Evolutionary conservation across 2,888 invertebrate species (phyloP).

Genomic region (Ormyrus rosae): DNA sequence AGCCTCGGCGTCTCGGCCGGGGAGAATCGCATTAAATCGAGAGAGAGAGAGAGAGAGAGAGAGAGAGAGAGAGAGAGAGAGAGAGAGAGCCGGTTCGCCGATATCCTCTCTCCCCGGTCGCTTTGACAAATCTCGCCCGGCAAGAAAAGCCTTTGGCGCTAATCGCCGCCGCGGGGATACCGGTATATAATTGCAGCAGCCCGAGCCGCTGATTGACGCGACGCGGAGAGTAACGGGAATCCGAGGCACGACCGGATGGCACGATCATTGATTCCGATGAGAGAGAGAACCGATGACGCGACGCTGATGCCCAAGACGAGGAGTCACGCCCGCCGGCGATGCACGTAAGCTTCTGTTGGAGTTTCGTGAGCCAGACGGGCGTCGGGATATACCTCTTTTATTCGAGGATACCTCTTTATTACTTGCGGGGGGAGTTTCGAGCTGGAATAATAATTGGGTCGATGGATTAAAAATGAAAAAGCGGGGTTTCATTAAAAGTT

Average conservation of each 20-base stretch:
- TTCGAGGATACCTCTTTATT: neutral
- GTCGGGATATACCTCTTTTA: neutral
- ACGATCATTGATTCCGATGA: constrained; percentile 31
- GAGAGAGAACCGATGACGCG: neutral
- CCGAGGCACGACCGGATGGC: constrained; percentile 62
- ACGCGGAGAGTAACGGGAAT: constrained; percentile 63
- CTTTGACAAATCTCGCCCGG: constrained; percentile 16
- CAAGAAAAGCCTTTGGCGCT: neutral
- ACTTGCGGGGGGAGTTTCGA: neutral
- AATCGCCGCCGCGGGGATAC: constrained; percentile 4
- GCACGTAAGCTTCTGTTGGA: neutral
- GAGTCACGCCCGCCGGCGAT: neutral
- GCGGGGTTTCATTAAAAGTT: too few relatives aligned
- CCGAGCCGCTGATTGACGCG: constrained; percentile 55
- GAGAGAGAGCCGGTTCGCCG: constrained; percentile 33
- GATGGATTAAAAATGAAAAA: too few relatives aligned
- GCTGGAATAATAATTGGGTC: neutral
- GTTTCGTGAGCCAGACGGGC: neutral
- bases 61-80: neutral
- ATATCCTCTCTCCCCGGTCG: neutral
- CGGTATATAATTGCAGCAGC: constrained; percentile 23
- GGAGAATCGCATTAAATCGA: constrained; percentile 34
- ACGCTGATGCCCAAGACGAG: neutral
- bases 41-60: constrained; percentile 3
- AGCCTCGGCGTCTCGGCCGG: neutral